Conservation (phyloP, 2,888 invertebrate genomes). For the Prionchulus punctatus region DNA sequence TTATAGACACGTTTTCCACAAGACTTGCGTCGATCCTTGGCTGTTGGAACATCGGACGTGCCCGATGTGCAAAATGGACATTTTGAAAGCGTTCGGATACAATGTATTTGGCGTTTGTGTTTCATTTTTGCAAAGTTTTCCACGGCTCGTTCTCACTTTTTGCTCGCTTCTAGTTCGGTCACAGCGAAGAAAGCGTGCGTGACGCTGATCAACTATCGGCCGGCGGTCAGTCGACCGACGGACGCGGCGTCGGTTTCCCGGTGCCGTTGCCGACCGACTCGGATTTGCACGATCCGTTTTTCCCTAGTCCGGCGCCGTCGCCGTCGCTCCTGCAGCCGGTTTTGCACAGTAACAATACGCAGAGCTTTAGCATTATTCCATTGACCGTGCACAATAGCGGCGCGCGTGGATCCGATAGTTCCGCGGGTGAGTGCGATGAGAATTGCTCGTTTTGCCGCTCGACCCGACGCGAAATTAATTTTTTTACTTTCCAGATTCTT, state of each 20-base stretch:
- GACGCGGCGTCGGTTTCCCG: slow-evolving; percentile 1
- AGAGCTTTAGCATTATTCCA: slow-evolving; percentile 21
- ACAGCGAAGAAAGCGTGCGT: background rate
- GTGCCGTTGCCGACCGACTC: slow-evolving; percentile 10
- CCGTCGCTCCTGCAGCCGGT: slow-evolving; percentile 21
- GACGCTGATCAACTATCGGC: background rate
- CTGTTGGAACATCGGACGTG: slow-evolving; percentile 80
- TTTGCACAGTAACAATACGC: slow-evolving; percentile 19
- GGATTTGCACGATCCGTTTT: slow-evolving; percentile 23
- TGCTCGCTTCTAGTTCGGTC: background rate
- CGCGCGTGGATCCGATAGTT: background rate
- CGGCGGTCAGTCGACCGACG: slow-evolving; percentile 15
- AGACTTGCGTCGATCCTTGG: slow-evolving; percentile 89
- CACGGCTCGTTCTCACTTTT: background rate
- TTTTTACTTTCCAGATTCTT: background rate
- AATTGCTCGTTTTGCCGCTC: background rate
- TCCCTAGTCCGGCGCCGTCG: slow-evolving; percentile 18
- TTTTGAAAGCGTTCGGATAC: slow-evolving; percentile 50
- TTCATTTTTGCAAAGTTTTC: no score
- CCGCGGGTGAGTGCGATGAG: background rate
- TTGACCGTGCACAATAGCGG: slow-evolving; percentile 20
- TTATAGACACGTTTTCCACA: slow-evolving; percentile 80
- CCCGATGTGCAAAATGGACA: slow-evolving; percentile 93
- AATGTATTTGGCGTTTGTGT: slow-evolving; percentile 8
- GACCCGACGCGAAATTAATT: background rate